Evolutionary conservation across 2,888 invertebrate species (phyloP), one percentile per base, ranked within the genome.

Genomic region (Apamea monoglypha): DNA sequence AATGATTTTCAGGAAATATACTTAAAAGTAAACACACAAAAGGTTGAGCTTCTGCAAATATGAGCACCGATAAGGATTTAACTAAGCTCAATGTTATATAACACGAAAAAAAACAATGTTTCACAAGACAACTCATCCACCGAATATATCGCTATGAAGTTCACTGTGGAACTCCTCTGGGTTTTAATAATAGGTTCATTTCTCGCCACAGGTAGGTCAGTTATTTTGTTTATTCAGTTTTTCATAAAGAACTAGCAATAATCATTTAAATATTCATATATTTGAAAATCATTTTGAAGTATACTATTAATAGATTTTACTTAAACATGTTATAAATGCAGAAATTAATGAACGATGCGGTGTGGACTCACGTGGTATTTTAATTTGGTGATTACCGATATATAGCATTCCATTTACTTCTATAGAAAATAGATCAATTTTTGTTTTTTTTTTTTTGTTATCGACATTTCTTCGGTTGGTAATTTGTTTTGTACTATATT

Each of bases 71-170:
- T 91, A 91, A 88, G 67, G 68, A 78, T 36, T 84, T 76, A 84
- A 74, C 82, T 84, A 81, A 86, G 44, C 67, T 76, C 69, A 77
- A 81, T 85, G 82, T 90, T 89, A 82, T 90, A 88, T 84, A 89
- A 88, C 74, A 25, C 25, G 61, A 50, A 63, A 80, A 3, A 79
- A 32, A 74, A 67, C 61, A 59, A 56, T 74, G 40, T 40, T 68
- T n/a, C 61, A 25, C 25, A 12, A n/a, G 10, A 83, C 67, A 82
- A 87, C 64, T 67, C 61, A 74, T 61, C 74, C 72, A 68, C 61
- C 74, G 61, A 74, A 64, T 61, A 64, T 63, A 80, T 84, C 80
- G 87, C 82, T 81, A 95, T 96, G 95, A 92, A 92, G 85, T 88
- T 91, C 16, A 77, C 80, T 74, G 79, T 88, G 64, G 78, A 73